Conservation (phyloP, 2,113 vertebrate genomes). For the Calonectris borealis region DNA sequence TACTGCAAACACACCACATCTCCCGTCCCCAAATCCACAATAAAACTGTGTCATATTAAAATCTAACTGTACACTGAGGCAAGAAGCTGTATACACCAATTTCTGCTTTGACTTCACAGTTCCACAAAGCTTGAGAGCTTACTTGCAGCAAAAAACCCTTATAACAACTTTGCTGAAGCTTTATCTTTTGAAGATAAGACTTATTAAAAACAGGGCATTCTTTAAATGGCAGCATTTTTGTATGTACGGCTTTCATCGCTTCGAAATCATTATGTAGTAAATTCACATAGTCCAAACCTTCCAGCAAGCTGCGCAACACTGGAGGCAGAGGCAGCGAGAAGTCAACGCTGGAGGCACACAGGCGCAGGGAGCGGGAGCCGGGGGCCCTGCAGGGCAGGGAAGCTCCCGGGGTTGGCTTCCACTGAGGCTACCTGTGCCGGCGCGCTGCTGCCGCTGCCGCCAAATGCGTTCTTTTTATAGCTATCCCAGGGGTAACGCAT, state of each 20-base stretch:
- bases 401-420: background rate
- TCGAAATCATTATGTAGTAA: background rate
- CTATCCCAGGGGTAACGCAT: background rate
- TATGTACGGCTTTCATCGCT: background rate
- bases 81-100: background rate
- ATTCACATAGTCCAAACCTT: background rate
- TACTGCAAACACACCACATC: background rate
- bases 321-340: background rate
- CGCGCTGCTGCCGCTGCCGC: accelerated
- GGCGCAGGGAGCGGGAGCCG: accelerated
- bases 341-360: background rate
- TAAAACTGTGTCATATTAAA: background rate
- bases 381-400: background rate
- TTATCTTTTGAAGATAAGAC: background rate
- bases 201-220: background rate
- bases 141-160: background rate
- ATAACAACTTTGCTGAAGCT: background rate
- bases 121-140: background rate
- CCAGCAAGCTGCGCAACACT: background rate
- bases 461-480: background rate
- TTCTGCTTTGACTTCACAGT: background rate
- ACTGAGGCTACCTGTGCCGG: background rate
- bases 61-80: background rate
- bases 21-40: background rate
- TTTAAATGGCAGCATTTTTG: background rate